Base-by-base conservation (phyloP, 2,888 invertebrate species). In the Cremastinae sp. region DNA sequence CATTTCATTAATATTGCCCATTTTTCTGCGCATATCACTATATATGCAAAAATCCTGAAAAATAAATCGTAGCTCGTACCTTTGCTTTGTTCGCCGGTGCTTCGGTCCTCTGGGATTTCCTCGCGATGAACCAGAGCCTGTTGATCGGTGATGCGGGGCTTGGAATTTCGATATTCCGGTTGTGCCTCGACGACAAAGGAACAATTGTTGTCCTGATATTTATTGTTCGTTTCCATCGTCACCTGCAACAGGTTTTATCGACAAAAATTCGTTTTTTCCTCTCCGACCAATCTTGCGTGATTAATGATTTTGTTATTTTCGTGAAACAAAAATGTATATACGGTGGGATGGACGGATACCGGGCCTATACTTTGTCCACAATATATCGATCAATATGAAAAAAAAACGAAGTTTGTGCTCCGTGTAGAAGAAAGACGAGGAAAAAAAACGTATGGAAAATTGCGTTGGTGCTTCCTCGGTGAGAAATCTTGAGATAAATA, bases 41-140 rank as follows among this genome's bases (percentile, higher is more conserved):
- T 41, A 9, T 9, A 41, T 9, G n/a, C 4, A 41, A 2, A 41
- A 41, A 9, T 9, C 2, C 41, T 41, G 10, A n/a, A 7, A 16
- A 9, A 51, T 34, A 22, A 20, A 54, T n/a, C n/a, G n/a, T n/a
- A n/a, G n/a, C n/a, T n/a, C n/a, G n/a, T 41, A 49, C 12, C 2
- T 4, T 22, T 14, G 1, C 2, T 0, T 5, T 56, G 45, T 54
- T 78, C 74, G 87, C 87, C 86, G 12, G 83, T 73, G 8, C 84
- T 78, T 69, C 78, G 82, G 76, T 88, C 86, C 22, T 88, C 87
- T 0, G 86, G 81, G 62, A 86, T 85, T 73, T 88, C 87, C 49
- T 87, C 89, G 34, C 91, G 90, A 82, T 92, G 92, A n/a, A 92
- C 91, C 28, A 91, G 81, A 10, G 92, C 92, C 73, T 91, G 90